phyloP scores from a whole-genome alignment of 2,888 invertebrate species.

The Parelbella ahira region DNA sequence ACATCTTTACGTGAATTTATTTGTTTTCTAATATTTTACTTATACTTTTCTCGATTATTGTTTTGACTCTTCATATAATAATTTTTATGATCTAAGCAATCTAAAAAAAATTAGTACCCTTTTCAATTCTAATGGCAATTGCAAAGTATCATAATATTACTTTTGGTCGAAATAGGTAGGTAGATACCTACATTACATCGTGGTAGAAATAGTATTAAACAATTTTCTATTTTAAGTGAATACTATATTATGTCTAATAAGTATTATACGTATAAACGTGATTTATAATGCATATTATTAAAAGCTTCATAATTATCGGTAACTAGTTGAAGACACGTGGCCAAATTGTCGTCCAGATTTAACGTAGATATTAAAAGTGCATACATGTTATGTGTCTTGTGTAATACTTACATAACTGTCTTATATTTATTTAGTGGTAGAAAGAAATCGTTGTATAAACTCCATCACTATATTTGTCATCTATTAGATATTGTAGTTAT shows the following conservation, averaged over 20 bases:
- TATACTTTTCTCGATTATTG: too few relatives aligned
- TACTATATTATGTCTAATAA: too few relatives aligned
- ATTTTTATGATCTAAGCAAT: too few relatives aligned
- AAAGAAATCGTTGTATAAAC: conserved; percentile 15
- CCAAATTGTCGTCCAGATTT: conserved; percentile 75
- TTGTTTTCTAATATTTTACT: too few relatives aligned
- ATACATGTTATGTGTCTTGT: conserved; percentile 31
- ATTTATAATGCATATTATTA: conserved; percentile 17
- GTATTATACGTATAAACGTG: conserved; percentile 9
- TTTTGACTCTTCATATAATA: too few relatives aligned
- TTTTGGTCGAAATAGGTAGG: too few relatives aligned
- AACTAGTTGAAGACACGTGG: conserved; percentile 57
- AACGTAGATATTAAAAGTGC: conserved; percentile 35
- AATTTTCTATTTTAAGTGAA: too few relatives aligned
- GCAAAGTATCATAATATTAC: too few relatives aligned
- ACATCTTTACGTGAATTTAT: too few relatives aligned
- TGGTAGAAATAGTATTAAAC: too few relatives aligned
- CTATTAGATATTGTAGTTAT: conserved; percentile 9
- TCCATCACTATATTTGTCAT: conserved; percentile 8
- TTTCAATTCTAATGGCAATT: conserved; percentile 11
- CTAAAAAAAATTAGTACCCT: too few relatives aligned
- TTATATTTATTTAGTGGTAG: conserved; percentile 9
- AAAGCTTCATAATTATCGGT: conserved; percentile 20
- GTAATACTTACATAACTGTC: conserved; percentile 15
- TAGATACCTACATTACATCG: too few relatives aligned